Percentiles rank a stretch among this genome's conserved stretches.
Conservation (phyloP, 2,113 vertebrate genomes). For the Cryptotis parvus region DNA sequence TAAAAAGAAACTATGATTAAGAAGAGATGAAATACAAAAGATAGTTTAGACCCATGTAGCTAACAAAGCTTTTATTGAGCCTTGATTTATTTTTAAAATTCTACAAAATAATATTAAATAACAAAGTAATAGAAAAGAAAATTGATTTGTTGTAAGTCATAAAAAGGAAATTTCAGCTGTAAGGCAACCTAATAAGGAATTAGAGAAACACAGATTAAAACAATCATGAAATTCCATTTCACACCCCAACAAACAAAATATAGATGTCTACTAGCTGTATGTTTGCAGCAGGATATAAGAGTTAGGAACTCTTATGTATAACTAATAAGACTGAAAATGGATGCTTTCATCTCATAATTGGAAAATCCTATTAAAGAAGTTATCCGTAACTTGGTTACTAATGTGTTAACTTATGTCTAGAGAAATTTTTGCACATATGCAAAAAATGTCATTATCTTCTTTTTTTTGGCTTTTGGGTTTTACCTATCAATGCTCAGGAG, state of each 20-base stretch:
- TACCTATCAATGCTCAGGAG: too few relatives aligned
- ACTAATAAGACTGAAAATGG: background rate
- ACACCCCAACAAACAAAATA: background rate
- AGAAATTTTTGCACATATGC: background rate
- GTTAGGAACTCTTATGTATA: background rate
- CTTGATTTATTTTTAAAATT: background rate
- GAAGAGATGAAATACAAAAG: background rate
- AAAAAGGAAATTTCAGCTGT: background rate
- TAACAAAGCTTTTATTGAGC: background rate
- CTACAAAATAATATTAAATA: background rate
- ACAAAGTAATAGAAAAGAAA: background rate
- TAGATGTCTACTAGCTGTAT: background rate
- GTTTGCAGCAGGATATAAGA: background rate
- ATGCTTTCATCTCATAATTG: background rate
- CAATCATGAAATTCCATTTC: background rate
- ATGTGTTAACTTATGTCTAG: background rate
- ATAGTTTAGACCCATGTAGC: background rate
- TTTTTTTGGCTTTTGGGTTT: too few relatives aligned
- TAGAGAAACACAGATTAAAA: background rate
- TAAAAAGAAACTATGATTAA: background rate
- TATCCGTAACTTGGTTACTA: constrained; percentile 7
- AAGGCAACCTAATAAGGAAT: background rate
- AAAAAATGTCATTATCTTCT: background rate
- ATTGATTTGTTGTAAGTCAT: background rate
- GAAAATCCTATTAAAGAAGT: background rate